Conservation (phyloP, 2,797 vertebrate species). For the Phoeniculus purpureus region DNA sequence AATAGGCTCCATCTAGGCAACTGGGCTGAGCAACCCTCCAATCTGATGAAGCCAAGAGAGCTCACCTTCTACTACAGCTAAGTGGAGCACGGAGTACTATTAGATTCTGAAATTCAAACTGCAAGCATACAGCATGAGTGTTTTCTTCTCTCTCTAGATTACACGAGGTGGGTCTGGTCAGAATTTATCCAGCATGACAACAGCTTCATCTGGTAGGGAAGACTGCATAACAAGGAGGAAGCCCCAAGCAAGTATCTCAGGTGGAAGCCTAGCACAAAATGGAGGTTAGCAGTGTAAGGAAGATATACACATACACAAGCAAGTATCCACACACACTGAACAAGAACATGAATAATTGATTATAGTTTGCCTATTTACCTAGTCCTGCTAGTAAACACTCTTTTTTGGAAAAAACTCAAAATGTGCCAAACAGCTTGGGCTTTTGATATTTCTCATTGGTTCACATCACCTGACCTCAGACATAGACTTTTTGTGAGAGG, state of each 20-base stretch:
- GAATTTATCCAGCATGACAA: neutral
- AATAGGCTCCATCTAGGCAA: neutral
- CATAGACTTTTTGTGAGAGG: neutral
- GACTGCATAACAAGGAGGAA: neutral
- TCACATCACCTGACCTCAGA: neutral
- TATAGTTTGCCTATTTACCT: neutral
- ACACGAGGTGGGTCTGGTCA: neutral
- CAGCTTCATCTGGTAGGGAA: neutral
- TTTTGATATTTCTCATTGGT: neutral
- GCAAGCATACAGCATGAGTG: neutral
- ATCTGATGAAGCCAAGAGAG: neutral
- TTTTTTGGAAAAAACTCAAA: rapidly evolving
- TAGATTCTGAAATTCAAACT: neutral
- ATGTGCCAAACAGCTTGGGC: neutral
- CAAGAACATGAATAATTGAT: neutral
- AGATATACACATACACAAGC: rapidly evolving
- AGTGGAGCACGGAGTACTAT: neutral
- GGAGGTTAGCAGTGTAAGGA: neutral
- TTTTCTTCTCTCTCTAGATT: rapidly evolving
- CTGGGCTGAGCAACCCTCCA: neutral
- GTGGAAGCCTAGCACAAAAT: neutral
- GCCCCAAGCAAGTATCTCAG: rapidly evolving
- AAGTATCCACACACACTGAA: neutral
- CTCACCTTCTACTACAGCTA: neutral
- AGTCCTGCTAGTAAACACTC: neutral